Conservation (phyloP, 2,888 invertebrate genomes). For the Zygaena filipendulae region DNA sequence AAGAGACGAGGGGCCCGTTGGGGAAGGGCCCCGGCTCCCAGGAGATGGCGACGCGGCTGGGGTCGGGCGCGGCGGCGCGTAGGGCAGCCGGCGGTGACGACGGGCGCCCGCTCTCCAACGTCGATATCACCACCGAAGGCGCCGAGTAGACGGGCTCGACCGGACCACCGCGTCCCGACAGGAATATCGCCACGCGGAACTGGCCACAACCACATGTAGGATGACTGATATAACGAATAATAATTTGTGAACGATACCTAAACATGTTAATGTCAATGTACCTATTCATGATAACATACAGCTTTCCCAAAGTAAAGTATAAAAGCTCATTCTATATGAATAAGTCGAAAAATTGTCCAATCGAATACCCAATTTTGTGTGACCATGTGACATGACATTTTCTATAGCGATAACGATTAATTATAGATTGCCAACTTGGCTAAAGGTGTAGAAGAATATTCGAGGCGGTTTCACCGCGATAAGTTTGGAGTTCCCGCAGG, state of each 20-base stretch:
- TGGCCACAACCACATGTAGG: too few relatives aligned
- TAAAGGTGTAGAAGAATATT: too few relatives aligned
- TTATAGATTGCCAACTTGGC: too few relatives aligned
- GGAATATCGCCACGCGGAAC: constrained; percentile 88
- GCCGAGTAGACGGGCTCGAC: constrained; percentile 79
- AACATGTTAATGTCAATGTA: not conserved
- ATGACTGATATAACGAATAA: not conserved
- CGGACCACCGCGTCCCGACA: constrained; percentile 75
- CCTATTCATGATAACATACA: too few relatives aligned
- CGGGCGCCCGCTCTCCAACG: constrained; percentile 78
- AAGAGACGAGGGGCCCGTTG: constrained; percentile 89
- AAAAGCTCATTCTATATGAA: too few relatives aligned
- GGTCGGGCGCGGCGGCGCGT: constrained; percentile 81
- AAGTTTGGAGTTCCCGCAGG: too few relatives aligned
- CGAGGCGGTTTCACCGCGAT: too few relatives aligned
- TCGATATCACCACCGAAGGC: constrained; percentile 81
- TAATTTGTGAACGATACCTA: not conserved
- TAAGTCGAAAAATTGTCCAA: too few relatives aligned
- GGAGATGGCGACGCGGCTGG: constrained; percentile 84
- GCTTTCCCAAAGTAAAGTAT: too few relatives aligned
- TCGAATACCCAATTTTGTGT: too few relatives aligned
- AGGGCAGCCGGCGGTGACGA: constrained; percentile 81
- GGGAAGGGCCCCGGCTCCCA: constrained; percentile 90
- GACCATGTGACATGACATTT: too few relatives aligned
- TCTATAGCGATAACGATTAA: too few relatives aligned